These are phyloP conservation scores for Candoia aspera DNA, from an alignment of 2,113 vertebrate genomes.

Conservation along the genomic window DNA sequence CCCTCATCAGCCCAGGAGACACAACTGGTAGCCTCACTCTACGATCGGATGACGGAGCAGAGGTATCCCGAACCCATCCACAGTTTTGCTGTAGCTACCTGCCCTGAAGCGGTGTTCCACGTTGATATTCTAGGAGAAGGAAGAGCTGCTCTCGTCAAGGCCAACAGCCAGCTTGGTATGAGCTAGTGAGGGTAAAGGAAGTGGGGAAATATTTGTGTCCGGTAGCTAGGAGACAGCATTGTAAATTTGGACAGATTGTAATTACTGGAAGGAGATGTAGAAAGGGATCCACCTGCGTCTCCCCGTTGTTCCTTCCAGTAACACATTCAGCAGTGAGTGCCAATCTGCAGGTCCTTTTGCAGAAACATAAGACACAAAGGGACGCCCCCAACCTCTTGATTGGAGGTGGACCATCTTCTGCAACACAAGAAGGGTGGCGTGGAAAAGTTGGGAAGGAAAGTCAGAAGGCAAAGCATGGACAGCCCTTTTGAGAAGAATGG, in stretches of 20 bases:
- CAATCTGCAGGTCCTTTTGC: too few species aligned
- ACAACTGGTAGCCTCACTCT: constrained; percentile 70
- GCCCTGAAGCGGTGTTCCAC: constrained; percentile 74
- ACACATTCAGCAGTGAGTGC: too few species aligned
- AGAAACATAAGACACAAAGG: too few species aligned
- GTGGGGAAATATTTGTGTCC: too few species aligned
- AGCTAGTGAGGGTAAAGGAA: not conserved
- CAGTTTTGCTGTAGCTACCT: constrained; percentile 76
- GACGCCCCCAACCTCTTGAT: too few species aligned
- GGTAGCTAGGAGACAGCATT: not conserved
- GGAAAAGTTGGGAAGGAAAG: not conserved
- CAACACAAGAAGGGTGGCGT: not conserved
- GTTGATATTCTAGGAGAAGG: constrained; percentile 81
- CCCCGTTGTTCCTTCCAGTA: too few species aligned
- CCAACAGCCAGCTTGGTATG: constrained; percentile 65
- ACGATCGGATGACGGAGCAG: constrained; percentile 89
- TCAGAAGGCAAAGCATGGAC: not conserved
- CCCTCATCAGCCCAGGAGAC: constrained; percentile 60
- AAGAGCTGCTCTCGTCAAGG: constrained; percentile 77
- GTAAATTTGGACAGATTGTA: not conserved
- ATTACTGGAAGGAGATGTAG: too few species aligned
- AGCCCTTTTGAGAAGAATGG: not conserved
- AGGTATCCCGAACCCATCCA: constrained; percentile 77
- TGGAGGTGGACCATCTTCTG: too few species aligned
- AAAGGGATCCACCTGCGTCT: too few species aligned